Conservation (phyloP, 2,888 invertebrate genomes). For the Cerastis leucographa region DNA sequence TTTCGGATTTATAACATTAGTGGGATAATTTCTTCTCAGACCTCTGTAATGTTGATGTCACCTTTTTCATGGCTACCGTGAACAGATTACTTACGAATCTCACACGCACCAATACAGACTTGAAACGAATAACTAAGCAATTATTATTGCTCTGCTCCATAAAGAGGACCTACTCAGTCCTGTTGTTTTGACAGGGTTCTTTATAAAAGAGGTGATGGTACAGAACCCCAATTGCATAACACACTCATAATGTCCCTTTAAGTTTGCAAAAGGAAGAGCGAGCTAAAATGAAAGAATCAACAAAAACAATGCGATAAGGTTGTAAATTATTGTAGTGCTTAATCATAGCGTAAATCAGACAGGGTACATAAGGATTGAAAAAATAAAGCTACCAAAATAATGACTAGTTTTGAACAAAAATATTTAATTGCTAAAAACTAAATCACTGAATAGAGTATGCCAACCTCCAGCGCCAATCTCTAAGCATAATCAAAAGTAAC, state of each 20-base stretch:
- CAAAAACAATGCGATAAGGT: not conserved
- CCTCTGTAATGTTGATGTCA: not conserved
- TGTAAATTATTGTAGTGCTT: not conserved
- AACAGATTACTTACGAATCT: not conserved
- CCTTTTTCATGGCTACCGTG: not conserved
- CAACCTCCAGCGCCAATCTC: constrained; percentile 79
- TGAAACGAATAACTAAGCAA: not conserved
- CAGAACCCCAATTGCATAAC: not conserved
- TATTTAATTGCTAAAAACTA: constrained; percentile 87
- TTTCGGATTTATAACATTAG: too few species aligned
- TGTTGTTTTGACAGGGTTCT: not conserved
- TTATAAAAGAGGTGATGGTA: not conserved
- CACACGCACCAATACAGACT: not conserved
- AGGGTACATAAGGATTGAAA: too few species aligned
- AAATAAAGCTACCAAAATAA: constrained; percentile 63
- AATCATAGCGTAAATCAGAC: too few species aligned
- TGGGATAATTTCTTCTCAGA: not conserved
- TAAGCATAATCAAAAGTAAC: constrained; percentile 83
- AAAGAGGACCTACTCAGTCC: not conserved
- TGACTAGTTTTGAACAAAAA: constrained; percentile 80
- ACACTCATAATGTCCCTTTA: not conserved
- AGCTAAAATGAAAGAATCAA: not conserved
- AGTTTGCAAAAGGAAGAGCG: not conserved
- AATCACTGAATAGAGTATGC: constrained; percentile 87
- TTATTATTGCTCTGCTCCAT: not conserved